Evolutionary conservation across 2,113 vertebrate genomes (phyloP).

Genomic region (human): DNA sequence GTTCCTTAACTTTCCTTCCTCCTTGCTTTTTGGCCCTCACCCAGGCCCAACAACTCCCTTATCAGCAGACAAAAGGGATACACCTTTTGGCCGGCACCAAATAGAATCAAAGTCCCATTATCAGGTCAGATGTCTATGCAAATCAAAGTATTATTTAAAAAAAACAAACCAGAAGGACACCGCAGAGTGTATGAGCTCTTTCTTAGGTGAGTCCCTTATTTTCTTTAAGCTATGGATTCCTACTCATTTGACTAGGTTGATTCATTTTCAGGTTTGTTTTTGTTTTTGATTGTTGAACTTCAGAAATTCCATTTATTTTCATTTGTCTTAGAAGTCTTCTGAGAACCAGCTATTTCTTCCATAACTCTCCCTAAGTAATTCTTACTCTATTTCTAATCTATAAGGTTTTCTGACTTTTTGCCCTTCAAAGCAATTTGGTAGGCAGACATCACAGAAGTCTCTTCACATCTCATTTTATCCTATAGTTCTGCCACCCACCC

Average conservation of each 20-base stretch:
- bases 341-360: constrained; percentile 38
- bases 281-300: constrained; percentile 5
- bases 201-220: neutral
- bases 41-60: neutral
- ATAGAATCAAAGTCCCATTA: neutral
- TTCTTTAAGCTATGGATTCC: constrained; percentile 47
- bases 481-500: neutral
- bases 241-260: neutral
- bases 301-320: constrained; percentile 53
- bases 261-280: constrained; percentile 1
- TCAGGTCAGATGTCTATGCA: constrained; percentile 5
- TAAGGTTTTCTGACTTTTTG: constrained; percentile 54
- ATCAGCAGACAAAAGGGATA: neutral
- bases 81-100: neutral
- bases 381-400: constrained; percentile 57
- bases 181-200: neutral
- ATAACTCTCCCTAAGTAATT: constrained; percentile 32
- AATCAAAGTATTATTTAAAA: neutral
- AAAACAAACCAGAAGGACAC: constrained; percentile 26
- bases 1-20: neutral
- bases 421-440: constrained; percentile 31
- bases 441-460: constrained; percentile 51
- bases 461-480: constrained; percentile 42
- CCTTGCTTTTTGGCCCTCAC: neutral
- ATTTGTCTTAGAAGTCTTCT: constrained; percentile 13